Conservation (phyloP, 2,113 vertebrate species). For the Neogale vison region DNA sequence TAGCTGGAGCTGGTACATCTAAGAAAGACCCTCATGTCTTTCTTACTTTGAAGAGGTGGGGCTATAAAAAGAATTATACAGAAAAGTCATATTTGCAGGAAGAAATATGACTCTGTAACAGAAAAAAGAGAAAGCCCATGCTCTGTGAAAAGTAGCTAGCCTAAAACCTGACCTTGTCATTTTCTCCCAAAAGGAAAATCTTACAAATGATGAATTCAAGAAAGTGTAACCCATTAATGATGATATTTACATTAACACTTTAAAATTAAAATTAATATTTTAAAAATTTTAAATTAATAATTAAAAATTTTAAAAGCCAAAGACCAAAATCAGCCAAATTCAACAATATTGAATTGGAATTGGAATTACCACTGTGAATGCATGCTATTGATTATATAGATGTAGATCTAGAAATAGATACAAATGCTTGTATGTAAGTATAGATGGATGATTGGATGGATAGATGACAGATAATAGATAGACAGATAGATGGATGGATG, state of each 20-base stretch:
- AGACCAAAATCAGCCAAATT: neutral
- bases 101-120: neutral
- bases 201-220: neutral
- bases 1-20: neutral
- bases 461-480: too few species aligned
- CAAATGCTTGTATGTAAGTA: neutral
- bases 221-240: neutral
- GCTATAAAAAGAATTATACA: neutral
- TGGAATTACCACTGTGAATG: neutral
- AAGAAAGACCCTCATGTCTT: neutral
- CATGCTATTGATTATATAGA: neutral
- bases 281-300: too few species aligned
- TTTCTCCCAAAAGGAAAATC: neutral
- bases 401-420: neutral
- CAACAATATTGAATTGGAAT: neutral
- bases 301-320: too few species aligned
- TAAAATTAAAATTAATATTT: neutral
- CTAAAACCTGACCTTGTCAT: neutral
- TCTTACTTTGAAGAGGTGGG: neutral
- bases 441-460: neutral
- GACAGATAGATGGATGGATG: neutral
- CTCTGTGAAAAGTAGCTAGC: neutral
- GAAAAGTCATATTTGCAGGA: neutral
- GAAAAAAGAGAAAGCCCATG: neutral
- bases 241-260: too few species aligned